These are phyloP conservation scores for Hoplostethus mediterraneus DNA, from an alignment of 2,797 vertebrate species.

Conservation along the genomic window DNA sequence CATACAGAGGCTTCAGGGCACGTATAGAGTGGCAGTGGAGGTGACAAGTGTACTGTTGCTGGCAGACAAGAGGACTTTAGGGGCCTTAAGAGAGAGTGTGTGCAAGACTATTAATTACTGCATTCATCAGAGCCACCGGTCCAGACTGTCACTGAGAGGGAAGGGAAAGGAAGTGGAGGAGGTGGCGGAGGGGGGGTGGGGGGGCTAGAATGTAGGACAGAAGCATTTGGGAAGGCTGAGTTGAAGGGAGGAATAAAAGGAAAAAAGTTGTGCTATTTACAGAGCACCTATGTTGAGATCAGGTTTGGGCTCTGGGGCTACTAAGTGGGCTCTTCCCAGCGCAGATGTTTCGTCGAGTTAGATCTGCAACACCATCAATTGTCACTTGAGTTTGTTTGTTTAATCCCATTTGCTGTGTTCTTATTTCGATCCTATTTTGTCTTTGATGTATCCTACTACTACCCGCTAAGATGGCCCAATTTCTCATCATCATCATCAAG, in stretches of 20 bases:
- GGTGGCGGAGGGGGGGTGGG: conserved; percentile 30
- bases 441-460: too few relatives aligned
- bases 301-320: too few relatives aligned
- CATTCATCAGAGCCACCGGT: conserved; percentile 70
- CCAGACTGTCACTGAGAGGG: conserved; percentile 67
- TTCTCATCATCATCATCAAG: too few relatives aligned
- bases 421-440: too few relatives aligned
- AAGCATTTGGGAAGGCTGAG: conserved; percentile 6
- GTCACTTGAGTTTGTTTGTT: too few relatives aligned
- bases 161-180: conserved; percentile 32
- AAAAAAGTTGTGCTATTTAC: conserved; percentile 1
- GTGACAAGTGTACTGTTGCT: conserved; percentile 75
- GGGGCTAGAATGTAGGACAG: conserved; percentile 28
- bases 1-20: conserved; percentile 47
- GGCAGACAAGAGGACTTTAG: conserved; percentile 68
- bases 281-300: background rate
- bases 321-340: too few relatives aligned
- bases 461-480: too few relatives aligned
- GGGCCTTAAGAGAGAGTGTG: conserved; percentile 60
- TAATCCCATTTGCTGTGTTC: too few relatives aligned
- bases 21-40: conserved; percentile 66
- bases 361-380: too few relatives aligned
- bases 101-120: conserved; percentile 79
- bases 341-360: too few relatives aligned
- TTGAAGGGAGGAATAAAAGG: conserved; percentile 12